Evolutionary conservation across 2,888 invertebrate genomes (phyloP).

Genomic region (Drosophila parthenogenetica): DNA sequence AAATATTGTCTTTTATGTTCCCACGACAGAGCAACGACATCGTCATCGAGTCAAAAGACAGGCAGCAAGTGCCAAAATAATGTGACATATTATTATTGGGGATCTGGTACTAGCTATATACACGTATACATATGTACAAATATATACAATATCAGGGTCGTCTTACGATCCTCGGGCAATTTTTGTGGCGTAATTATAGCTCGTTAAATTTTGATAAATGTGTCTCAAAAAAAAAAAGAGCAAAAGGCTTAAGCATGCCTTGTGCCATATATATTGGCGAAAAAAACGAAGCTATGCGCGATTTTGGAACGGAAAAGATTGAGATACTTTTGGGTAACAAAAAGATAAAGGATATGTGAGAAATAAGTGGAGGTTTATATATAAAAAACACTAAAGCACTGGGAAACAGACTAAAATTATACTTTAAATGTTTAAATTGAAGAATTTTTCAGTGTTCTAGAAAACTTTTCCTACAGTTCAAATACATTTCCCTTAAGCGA

Average conservation of each 20-base stretch:
- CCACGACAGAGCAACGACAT: conserved; percentile 53
- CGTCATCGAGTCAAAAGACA: conserved; percentile 23
- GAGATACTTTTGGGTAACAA: not conserved
- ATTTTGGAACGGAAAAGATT: not conserved
- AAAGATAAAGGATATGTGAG: not conserved
- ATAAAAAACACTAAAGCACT: no score
- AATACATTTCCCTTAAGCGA: not conserved
- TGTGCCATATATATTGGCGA: conserved; percentile 6
- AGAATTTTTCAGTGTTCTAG: not conserved
- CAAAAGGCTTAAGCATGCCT: conserved; percentile 20
- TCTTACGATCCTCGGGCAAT: conserved; percentile 44
- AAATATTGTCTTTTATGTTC: conserved; percentile 22
- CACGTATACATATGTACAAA: conserved; percentile 10
- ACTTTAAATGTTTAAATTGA: not conserved
- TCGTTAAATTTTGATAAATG: conserved; percentile 58
- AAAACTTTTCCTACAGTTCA: not conserved
- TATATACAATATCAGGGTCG: conserved; percentile 67
- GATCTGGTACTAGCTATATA: conserved; percentile 25
- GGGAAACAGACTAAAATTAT: no score
- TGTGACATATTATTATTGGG: conserved; percentile 60
- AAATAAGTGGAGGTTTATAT: no score
- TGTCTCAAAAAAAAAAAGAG: conserved; percentile 5
- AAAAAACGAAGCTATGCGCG: not conserved
- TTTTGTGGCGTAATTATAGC: conserved; percentile 48
- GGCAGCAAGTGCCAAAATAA: conserved; percentile 57